Conservation (phyloP, 1,140 invertebrate genomes). For the Stegodyphus mimosarum region DNA sequence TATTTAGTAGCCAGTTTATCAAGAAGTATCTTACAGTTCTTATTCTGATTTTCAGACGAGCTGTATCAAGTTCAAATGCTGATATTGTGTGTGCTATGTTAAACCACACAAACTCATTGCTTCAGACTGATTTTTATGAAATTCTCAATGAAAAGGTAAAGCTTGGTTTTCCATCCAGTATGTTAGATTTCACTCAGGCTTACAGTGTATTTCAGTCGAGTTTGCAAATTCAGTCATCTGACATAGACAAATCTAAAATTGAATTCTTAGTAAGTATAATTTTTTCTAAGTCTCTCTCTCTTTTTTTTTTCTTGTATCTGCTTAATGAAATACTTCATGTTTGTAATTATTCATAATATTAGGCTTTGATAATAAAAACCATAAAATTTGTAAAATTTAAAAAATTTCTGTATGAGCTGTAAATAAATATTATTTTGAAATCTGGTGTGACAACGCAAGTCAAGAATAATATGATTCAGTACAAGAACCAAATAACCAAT, state of each 20-base stretch:
- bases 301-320: no score
- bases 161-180: conserved; percentile 86
- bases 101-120: conserved; percentile 88
- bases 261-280: conserved; percentile 75
- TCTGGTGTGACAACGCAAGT: no score
- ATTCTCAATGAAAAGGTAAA: conserved; percentile 81
- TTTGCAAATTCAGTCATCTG: conserved; percentile 76
- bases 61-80: conserved; percentile 88
- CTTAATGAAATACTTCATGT: no score
- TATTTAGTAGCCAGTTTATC: background rate
- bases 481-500: no score
- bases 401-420: no score
- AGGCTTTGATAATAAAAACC: background rate
- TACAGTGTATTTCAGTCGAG: conserved; percentile 79
- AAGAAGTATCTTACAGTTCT: background rate
- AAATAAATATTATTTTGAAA: no score
- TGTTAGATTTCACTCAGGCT: conserved; percentile 77
- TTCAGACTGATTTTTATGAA: conserved; percentile 88
- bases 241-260: conserved; percentile 80
- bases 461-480: no score
- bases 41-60: conserved; percentile 73
- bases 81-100: conserved; percentile 97
- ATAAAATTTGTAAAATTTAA: background rate
- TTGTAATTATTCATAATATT: background rate
- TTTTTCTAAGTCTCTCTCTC: background rate